Percentiles rank a stretch among this genome's conserved stretches.
phyloP scores from a whole-genome alignment of 1,140 invertebrate genomes.

The Acromyrmex heyeri region DNA sequence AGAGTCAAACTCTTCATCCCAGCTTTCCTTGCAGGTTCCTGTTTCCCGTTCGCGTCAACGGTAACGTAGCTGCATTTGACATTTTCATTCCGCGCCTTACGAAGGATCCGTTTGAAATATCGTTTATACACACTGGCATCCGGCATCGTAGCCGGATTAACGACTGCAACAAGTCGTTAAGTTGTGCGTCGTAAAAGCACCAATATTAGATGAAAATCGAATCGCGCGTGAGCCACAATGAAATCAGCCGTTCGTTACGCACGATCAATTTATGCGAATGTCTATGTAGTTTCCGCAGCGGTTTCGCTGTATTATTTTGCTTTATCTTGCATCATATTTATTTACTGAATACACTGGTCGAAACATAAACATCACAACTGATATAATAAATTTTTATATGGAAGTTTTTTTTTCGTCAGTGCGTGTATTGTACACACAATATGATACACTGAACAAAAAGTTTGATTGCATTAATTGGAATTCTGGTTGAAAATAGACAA shows the following conservation, averaged over 20 bases:
- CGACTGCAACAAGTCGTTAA: conserved; percentile 77
- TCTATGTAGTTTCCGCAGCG: background rate
- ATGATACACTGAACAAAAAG: too few relatives aligned
- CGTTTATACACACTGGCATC: conserved; percentile 65
- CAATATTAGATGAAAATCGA: conserved; percentile 75
- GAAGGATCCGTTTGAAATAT: conserved; percentile 75
- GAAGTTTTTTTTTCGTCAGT: background rate
- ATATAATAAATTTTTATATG: conserved; percentile 36
- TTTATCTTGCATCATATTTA: conserved; percentile 30
- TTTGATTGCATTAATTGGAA: too few relatives aligned
- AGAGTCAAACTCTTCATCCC: conserved; percentile 39
- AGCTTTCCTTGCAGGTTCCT: conserved; percentile 26
- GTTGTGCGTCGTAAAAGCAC: conserved; percentile 63
- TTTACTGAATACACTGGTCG: background rate
- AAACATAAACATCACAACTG: conserved; percentile 62
- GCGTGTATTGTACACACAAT: too few relatives aligned
- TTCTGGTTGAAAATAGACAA: too few relatives aligned
- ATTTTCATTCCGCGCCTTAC: conserved; percentile 77
- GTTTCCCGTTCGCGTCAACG: conserved; percentile 39
- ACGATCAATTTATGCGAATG: conserved; percentile 48
- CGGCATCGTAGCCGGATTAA: conserved; percentile 72
- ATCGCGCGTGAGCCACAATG: conserved; percentile 12
- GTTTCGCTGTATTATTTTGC: conserved; percentile 21
- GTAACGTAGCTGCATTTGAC: conserved; percentile 74
- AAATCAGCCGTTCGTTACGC: conserved; percentile 18